Evolutionary conservation across 2,113 vertebrate species (phyloP), one percentile per base, ranked within the genome.

Genomic region (Vidua macroura): DNA sequence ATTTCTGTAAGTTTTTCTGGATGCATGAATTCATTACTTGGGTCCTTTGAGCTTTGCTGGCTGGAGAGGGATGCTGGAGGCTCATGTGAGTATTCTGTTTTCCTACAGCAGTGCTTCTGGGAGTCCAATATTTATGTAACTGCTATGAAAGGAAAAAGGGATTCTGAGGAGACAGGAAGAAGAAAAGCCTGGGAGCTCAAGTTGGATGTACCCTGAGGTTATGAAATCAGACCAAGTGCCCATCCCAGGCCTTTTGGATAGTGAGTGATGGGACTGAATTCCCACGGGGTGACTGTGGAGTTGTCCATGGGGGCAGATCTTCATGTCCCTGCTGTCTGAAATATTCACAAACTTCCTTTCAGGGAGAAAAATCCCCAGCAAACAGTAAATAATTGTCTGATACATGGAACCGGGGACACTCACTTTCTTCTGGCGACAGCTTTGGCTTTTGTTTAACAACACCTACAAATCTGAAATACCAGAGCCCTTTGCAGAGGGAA

Each of bases 221-320:
- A 16, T 56, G 79, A 48, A 72, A 44, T 60, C n/a, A 58, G 28
- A 59, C 5, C 19, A 41, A 7, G 11, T 1, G 2, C n/a, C 41
- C 20, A 20, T 15, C 39, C 22, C 19, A 39, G 35, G 25, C 30
- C 49, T 80, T 81, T 39, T 69, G 66, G 46, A 25, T 25, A 22
- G 15, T 8, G 52, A 75, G 35, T 16, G 53, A 74, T 28, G 39
- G 72, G n/a, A 44, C 59, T 46, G 33, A 27, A 23, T 48, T 67
- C 83, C 41, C 23, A 33, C 0, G 0, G 10, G 28, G 22, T 55
- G 19, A 46, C 39, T 51, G 12, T 37, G 43, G 58, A 41, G 18
- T 44, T 31, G 28, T 25, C 53, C 16, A 3, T 6, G 23, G 53
- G 49, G 80, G 11, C 49, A 80, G 68, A 35, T 60, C 35, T 83